A percentile compares a stretch with the other conserved stretches of the same genome.
Evolutionary conservation across 2,797 vertebrate species (phyloP).

Genomic region (Rhincodon typus): DNA sequence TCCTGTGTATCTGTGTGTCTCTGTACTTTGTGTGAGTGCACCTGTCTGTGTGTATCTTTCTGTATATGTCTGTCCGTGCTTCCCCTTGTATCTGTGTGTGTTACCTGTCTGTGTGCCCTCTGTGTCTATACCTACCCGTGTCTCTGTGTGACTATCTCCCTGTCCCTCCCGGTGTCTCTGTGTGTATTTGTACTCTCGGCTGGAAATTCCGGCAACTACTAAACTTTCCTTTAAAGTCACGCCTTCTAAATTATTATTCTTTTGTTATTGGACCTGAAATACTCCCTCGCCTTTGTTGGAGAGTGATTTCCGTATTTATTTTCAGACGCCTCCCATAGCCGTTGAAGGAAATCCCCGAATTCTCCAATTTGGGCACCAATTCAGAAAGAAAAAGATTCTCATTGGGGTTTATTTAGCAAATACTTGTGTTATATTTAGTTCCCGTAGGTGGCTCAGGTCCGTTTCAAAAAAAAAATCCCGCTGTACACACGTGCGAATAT

Average conservation of each 20-base stretch:
- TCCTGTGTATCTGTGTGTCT: too few relatives aligned
- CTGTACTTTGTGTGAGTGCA: too few relatives aligned
- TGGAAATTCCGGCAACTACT: neutral
- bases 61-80: too few relatives aligned
- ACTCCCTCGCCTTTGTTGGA: too few relatives aligned
- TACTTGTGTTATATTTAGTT: neutral
- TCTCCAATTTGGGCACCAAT: neutral
- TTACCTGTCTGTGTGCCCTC: too few relatives aligned
- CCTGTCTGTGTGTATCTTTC: too few relatives aligned
- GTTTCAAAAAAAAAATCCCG: neutral
- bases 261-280: neutral
- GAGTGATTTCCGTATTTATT: neutral
- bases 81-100: too few relatives aligned
- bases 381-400: neutral
- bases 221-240: neutral
- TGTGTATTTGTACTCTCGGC: too few relatives aligned
- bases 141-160: too few relatives aligned
- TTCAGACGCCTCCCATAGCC: neutral
- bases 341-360: constrained; percentile 25
- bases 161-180: too few relatives aligned
- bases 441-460: too few relatives aligned
- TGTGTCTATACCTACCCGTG: too few relatives aligned
- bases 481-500: neutral
- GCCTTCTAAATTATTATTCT: neutral
- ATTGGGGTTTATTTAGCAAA: neutral